Percentiles rank a stretch among this genome's conserved stretches.
phyloP scores from a whole-genome alignment of 2,888 invertebrate genomes.

The Anthoptus insignis region DNA sequence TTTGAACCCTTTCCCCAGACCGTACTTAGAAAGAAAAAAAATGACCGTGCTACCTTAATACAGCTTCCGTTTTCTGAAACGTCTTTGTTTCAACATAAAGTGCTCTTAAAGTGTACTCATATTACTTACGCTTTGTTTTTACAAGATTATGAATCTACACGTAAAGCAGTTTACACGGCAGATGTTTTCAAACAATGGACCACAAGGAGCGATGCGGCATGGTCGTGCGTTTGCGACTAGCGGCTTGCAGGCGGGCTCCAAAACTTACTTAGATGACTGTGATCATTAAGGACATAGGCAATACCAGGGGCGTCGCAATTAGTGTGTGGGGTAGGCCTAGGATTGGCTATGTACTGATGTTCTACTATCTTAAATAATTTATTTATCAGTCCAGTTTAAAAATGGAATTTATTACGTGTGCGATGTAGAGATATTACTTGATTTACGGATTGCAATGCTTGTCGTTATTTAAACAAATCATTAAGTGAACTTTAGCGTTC shows the following conservation, averaged over 20 bases:
- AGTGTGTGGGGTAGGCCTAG: no score
- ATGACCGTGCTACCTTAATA: conserved; percentile 20
- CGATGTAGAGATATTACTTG: no score
- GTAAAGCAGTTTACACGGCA: conserved; percentile 43
- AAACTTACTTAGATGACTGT: no score
- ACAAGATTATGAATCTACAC: conserved; percentile 31
- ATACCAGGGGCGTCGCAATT: no score
- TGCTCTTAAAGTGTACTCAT: conserved; percentile 28
- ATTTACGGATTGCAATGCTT: no score
- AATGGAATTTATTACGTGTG: no score
- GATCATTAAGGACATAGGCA: no score
- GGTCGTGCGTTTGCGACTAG: conserved; percentile 16
- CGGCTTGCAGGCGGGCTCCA: conserved; percentile 10
- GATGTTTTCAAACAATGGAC: conserved; percentile 46
- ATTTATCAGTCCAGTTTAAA: no score
- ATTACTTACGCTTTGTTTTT: conserved; percentile 35
- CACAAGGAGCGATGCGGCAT: not conserved
- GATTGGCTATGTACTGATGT: no score
- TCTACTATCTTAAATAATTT: no score
- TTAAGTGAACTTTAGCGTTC: no score
- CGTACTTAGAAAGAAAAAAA: conserved; percentile 14
- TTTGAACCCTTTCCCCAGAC: conserved; percentile 18
- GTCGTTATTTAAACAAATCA: no score
- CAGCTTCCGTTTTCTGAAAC: conserved; percentile 36
- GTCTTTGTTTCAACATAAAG: conserved; percentile 41